These are phyloP conservation scores for Nothoprocta pentlandii DNA, from an alignment of 2,113 vertebrate genomes.

Conservation along the genomic window DNA sequence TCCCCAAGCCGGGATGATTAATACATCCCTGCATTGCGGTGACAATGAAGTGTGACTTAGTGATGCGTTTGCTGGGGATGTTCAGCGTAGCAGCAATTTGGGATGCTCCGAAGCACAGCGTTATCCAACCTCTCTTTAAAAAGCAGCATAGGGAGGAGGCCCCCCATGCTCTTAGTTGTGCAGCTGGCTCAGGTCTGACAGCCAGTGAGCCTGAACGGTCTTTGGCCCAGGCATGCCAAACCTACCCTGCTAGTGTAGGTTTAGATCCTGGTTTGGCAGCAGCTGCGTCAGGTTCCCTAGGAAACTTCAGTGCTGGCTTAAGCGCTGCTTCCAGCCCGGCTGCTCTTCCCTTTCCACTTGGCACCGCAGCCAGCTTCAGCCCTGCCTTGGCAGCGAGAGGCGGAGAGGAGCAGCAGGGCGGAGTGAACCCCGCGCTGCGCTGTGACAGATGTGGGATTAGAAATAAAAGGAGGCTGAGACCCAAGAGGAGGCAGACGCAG, in stretches of 20 bases:
- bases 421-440: not conserved
- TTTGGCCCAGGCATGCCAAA: not conserved
- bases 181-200: not conserved
- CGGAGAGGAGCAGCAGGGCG: not conserved
- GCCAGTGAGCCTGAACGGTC: not conserved
- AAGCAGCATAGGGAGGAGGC: accelerated
- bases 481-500: not conserved
- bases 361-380: not conserved
- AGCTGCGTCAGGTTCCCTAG: slow-evolving; percentile 24
- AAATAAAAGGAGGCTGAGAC: not conserved
- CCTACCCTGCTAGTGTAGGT: not conserved
- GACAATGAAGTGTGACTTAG: not conserved
- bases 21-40: slow-evolving; percentile 14
- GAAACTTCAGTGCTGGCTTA: not conserved
- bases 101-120: not conserved
- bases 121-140: not conserved
- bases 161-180: accelerated
- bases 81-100: not conserved
- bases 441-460: accelerated
- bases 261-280: not conserved
- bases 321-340: not conserved
- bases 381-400: accelerated
- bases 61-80: not conserved
- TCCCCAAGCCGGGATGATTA: not conserved
- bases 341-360: not conserved